phyloP scores from a whole-genome alignment of 2,888 invertebrate genomes.

The Drosophila conformis region DNA sequence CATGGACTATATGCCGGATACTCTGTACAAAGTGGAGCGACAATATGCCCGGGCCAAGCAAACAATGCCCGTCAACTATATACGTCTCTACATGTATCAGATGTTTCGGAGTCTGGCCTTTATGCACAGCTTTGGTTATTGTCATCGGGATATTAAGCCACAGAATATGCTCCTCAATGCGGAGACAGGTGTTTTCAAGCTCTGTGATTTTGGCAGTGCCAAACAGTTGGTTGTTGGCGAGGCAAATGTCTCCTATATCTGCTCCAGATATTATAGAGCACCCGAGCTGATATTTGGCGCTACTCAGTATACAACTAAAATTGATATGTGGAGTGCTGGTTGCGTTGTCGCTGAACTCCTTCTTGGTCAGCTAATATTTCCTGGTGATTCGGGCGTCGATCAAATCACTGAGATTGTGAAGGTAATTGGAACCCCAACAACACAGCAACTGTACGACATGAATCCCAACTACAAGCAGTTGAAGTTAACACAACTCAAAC shows the following conservation, averaged over 20 bases:
- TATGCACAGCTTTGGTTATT: slow-evolving; percentile 98
- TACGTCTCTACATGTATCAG: slow-evolving; percentile 99
- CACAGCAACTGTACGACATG: slow-evolving; percentile 99
- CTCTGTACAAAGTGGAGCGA: slow-evolving; percentile 99
- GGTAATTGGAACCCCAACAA: slow-evolving; percentile 98
- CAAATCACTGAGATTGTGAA: slow-evolving; percentile 99
- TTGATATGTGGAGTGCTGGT: slow-evolving; percentile 99
- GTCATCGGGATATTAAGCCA: slow-evolving; percentile 99
- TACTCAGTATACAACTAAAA: slow-evolving; percentile 97
- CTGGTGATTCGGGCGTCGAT: slow-evolving; percentile 99
- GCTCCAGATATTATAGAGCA: slow-evolving; percentile 99
- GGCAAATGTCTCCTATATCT: slow-evolving; percentile 99
- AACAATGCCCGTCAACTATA: slow-evolving; percentile 99
- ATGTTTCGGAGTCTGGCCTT: slow-evolving; percentile 99
- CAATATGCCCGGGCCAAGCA: slow-evolving; percentile 99
- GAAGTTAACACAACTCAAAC: slow-evolving; percentile 99
- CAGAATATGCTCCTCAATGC: slow-evolving; percentile 99
- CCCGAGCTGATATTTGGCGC: slow-evolving; percentile 99
- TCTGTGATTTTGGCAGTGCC: slow-evolving; percentile 99
- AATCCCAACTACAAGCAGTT: slow-evolving; percentile 99
- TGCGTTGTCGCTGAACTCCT: slow-evolving; percentile 99
- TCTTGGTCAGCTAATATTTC: slow-evolving; percentile 99
- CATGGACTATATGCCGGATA: slow-evolving; percentile 99
- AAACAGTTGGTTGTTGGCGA: slow-evolving; percentile 98
- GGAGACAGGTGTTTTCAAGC: slow-evolving; percentile 97